Conservation (phyloP, 2,888 invertebrate genomes). For the Synergus umbraculus region DNA sequence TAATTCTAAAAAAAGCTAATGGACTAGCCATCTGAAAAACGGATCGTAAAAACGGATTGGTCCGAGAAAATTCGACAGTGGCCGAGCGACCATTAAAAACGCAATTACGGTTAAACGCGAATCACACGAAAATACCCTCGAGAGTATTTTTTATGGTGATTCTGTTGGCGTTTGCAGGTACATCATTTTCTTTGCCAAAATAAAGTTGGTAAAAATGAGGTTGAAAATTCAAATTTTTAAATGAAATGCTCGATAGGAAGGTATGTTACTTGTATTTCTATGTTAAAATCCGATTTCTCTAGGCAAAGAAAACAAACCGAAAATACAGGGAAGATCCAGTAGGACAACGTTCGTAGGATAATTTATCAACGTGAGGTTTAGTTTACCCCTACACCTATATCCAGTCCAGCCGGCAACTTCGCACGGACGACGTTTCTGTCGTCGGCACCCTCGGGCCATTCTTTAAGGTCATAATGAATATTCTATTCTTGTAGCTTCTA, state of each 20-base stretch:
- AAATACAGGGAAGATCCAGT: background rate
- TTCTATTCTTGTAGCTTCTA: constrained; percentile 48
- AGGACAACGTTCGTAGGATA: background rate
- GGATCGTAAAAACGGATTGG: constrained; percentile 68
- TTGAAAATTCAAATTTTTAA: background rate
- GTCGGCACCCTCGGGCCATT: constrained; percentile 44
- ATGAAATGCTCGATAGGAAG: too few relatives aligned
- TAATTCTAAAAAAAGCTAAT: constrained; percentile 50
- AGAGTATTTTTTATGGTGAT: constrained; percentile 51
- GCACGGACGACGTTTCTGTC: constrained; percentile 3
- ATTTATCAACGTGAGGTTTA: constrained; percentile 7
- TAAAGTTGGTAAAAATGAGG: background rate
- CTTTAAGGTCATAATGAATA: constrained; percentile 56
- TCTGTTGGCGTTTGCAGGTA: constrained; percentile 48
- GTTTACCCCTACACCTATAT: background rate
- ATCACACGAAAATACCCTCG: constrained; percentile 58
- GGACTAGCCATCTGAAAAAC: constrained; percentile 47
- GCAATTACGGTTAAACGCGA: constrained; percentile 70
- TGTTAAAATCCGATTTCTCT: background rate
- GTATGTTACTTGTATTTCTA: too few relatives aligned
- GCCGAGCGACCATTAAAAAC: constrained; percentile 68
- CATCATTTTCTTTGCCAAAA: background rate
- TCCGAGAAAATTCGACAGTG: constrained; percentile 67
- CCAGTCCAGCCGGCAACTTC: constrained; percentile 3
- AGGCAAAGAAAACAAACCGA: constrained; percentile 2